Percentiles rank a stretch among this genome's conserved stretches.
Conservation (phyloP, 2,797 vertebrate genomes). For the Molossus molossus region DNA sequence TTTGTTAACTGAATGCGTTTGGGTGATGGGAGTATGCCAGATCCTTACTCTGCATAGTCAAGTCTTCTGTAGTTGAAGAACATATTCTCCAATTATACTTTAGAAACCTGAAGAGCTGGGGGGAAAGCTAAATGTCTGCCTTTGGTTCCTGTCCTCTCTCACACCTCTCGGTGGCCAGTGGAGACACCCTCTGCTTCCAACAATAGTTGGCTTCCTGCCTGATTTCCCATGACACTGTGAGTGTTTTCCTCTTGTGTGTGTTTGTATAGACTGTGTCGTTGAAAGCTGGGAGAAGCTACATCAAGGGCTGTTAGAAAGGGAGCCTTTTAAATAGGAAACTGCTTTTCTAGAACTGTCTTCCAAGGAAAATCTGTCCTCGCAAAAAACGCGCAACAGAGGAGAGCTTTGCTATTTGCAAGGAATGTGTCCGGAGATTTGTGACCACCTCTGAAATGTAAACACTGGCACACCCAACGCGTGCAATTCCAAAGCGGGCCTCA, state of each 20-base stretch:
- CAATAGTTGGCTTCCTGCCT: neutral
- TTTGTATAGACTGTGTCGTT: neutral
- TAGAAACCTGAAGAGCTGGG: neutral
- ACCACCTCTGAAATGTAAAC: conserved; percentile 20
- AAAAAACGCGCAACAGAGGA: neutral
- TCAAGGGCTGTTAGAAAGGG: neutral
- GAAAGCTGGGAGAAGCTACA: neutral
- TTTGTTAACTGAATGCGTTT: neutral
- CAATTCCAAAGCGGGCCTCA: neutral
- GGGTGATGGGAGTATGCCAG: neutral
- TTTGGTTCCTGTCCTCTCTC: neutral
- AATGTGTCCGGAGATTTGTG: neutral
- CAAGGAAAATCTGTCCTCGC: neutral
- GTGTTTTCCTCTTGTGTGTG: neutral
- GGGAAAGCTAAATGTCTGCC: neutral
- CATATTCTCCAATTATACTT: neutral
- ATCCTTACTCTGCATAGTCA: neutral
- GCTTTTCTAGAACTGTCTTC: conserved; percentile 19
- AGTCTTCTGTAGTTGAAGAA: conserved; percentile 20
- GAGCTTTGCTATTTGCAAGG: neutral
- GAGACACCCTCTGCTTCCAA: neutral
- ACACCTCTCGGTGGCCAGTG: neutral
- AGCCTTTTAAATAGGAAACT: neutral
- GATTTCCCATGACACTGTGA: neutral
- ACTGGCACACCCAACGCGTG: neutral